Conservation (phyloP, 2,113 vertebrate species). For the Gavia stellata region DNA sequence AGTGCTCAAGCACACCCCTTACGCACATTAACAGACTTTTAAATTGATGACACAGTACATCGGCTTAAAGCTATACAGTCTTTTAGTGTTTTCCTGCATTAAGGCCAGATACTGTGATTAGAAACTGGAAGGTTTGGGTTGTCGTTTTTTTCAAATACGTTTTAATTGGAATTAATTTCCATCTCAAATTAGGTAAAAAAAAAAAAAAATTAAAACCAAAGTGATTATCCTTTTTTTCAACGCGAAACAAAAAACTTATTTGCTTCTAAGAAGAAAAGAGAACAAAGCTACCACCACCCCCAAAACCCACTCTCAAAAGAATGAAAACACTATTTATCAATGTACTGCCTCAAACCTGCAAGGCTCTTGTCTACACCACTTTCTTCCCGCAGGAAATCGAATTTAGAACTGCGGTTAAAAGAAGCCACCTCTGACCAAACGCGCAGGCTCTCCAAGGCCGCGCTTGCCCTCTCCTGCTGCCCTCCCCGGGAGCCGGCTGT, state of each 20-base stretch:
- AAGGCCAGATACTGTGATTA: background rate
- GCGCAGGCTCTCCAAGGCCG: no score
- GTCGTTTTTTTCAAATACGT: background rate
- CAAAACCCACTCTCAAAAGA: background rate
- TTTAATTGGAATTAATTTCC: background rate
- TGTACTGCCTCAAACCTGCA: background rate
- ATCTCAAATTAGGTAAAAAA: background rate
- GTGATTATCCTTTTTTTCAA: background rate
- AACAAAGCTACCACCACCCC: background rate
- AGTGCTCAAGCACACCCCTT: background rate
- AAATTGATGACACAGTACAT: background rate
- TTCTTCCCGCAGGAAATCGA: background rate
- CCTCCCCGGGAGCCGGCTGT: accelerated
- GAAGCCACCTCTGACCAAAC: background rate
- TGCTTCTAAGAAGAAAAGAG: background rate
- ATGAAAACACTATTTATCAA: background rate
- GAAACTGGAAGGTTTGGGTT: background rate
- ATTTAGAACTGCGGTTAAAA: accelerated
- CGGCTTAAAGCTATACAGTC: background rate
- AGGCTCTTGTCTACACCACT: background rate
- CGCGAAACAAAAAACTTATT: background rate
- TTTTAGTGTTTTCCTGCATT: background rate
- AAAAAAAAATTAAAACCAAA: background rate
- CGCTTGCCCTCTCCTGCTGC: no score
- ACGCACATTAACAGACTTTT: background rate